Percentiles rank a stretch among this genome's conserved stretches.
Evolutionary conservation across 2,113 vertebrate species (phyloP).

Genomic region (Bujurquina vittata): DNA sequence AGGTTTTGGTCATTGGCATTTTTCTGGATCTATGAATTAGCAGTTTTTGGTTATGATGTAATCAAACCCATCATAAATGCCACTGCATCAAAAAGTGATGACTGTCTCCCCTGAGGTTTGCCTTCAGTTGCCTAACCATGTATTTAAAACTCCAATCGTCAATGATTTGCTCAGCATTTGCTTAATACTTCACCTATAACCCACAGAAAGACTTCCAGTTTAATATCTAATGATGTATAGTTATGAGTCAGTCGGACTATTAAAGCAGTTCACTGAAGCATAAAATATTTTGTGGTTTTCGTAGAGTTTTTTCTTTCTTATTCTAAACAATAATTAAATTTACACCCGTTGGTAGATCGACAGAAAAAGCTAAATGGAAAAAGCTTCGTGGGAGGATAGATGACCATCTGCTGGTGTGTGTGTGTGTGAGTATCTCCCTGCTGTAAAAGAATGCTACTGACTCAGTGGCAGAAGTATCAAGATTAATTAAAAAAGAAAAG

Average conservation of each 20-base stretch:
- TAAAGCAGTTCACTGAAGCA: background rate
- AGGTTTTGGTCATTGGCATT: background rate
- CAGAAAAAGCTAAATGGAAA: constrained; percentile 16
- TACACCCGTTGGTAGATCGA: constrained; percentile 6
- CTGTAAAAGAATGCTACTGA: constrained; percentile 25
- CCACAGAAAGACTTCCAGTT: background rate
- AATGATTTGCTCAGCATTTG: background rate
- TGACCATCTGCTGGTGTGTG: constrained; percentile 19
- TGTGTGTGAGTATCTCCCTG: background rate
- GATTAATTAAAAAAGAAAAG: constrained; percentile 27
- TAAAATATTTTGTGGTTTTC: background rate
- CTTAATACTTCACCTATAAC: constrained; percentile 3
- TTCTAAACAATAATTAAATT: constrained; percentile 11
- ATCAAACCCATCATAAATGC: background rate
- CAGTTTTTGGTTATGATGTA: background rate
- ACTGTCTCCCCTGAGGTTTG: background rate
- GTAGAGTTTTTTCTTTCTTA: background rate
- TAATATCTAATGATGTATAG: background rate
- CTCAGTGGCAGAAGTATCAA: constrained; percentile 9
- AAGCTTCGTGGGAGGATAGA: constrained; percentile 19
- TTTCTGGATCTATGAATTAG: background rate
- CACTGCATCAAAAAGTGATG: background rate
- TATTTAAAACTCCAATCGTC: background rate
- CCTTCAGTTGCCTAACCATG: background rate
- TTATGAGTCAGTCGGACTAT: background rate